Evolutionary conservation across 30 jellyfish, hydroid and myxozoan species (phyloP).

Genomic region (Aurelia sp.): DNA sequence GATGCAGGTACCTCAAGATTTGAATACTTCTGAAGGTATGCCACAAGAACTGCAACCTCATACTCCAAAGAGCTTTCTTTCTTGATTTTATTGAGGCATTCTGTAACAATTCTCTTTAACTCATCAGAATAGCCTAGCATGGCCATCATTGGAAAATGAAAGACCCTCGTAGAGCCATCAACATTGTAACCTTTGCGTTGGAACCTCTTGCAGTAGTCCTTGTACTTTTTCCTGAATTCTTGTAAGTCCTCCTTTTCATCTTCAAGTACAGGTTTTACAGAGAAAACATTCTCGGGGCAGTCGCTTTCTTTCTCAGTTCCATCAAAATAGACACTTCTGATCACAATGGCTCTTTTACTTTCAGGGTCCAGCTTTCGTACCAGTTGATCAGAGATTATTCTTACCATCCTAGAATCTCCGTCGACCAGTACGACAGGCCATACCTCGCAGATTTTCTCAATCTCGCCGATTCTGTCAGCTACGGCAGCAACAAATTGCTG

Average conservation of each 20-base stretch:
- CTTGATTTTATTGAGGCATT: background rate
- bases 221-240: too few relatives aligned
- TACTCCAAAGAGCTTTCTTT: conserved; percentile 4
- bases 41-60: conserved; percentile 45
- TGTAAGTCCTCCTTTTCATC: too few relatives aligned
- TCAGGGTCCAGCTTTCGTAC: conserved; percentile 14
- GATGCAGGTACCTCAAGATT: conserved; percentile 45
- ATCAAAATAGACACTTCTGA: too few relatives aligned
- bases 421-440: conserved; percentile 38
- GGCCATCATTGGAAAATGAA: conserved; percentile 59
- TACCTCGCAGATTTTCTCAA: background rate
- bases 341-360: too few relatives aligned
- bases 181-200: too few relatives aligned
- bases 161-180: background rate
- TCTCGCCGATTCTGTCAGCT: conserved; percentile 1
- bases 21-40: conserved; percentile 40
- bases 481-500: background rate
- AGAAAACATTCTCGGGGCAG: too few relatives aligned
- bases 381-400: conserved; percentile 23
- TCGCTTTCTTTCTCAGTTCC: too few relatives aligned
- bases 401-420: conserved; percentile 41
- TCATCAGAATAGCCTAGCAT: conserved; percentile 29
- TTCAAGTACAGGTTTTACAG: too few relatives aligned
- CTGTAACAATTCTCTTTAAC: conserved; percentile 1
- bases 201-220: too few relatives aligned